A percentile compares a stretch with the other conserved stretches of the same genome.
Conservation (phyloP, 1,140 invertebrate genomes). For the Notospermus geniculatus region DNA sequence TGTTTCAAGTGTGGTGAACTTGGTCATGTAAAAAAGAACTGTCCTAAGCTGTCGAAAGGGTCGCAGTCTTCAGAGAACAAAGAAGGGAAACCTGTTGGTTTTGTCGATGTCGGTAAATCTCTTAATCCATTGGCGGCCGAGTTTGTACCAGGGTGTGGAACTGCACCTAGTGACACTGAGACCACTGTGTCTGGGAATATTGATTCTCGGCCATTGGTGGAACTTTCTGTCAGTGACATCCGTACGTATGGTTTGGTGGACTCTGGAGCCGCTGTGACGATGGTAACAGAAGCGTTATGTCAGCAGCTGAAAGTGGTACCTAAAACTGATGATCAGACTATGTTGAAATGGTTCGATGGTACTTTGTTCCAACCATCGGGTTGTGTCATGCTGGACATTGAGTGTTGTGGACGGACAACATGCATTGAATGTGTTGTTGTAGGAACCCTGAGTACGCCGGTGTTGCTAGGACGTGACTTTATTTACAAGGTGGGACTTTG, state of each 20-base stretch:
- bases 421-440: not conserved
- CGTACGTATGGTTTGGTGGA: not conserved
- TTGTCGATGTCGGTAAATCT: not conserved
- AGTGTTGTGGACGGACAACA: not conserved
- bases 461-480: not conserved
- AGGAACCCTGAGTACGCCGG: not conserved
- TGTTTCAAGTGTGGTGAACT: not conserved
- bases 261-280: not conserved
- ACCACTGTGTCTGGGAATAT: too few relatives aligned
- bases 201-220: not conserved
- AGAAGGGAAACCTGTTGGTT: not conserved
- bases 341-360: not conserved
- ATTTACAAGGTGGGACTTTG: not conserved
- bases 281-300: not conserved
- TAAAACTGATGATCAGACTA: not conserved
- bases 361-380: not conserved
- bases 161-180: not conserved
- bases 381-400: not conserved
- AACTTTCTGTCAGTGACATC: not conserved
- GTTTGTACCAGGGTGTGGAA: not conserved
- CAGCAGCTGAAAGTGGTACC: not conserved
- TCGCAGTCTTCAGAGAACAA: not conserved
- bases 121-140: not conserved
- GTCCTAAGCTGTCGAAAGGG: not conserved
- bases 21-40: not conserved